Conservation (phyloP, 2,888 invertebrate genomes). For the Gandaritis pyraliata region DNA sequence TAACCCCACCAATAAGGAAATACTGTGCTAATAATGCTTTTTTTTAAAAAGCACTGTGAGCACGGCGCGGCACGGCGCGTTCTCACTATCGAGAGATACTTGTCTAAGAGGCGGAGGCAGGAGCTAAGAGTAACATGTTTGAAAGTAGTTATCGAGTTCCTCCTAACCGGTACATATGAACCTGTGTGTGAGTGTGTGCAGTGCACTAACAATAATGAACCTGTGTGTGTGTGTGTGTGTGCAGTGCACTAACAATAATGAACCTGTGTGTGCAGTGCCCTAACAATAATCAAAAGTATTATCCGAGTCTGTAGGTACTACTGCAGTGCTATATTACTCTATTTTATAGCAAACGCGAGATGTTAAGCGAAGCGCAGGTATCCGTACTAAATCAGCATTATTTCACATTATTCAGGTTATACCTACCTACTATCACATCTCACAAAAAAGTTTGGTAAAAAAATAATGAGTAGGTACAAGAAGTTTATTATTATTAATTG, state of each 20-base stretch:
- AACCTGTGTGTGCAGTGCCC: constrained; percentile 2
- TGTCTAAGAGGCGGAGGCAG: too few species aligned
- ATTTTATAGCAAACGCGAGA: constrained; percentile 19
- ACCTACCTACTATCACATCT: constrained; percentile 68
- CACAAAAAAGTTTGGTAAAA: constrained; percentile 55
- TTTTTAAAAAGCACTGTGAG: too few species aligned
- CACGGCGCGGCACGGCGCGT: too few species aligned
- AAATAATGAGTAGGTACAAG: constrained; percentile 42
- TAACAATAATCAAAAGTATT: background rate
- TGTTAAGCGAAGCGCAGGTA: constrained; percentile 58
- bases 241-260: too few species aligned
- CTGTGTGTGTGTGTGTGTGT: too few species aligned
- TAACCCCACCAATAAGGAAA: background rate
- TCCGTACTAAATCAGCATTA: constrained; percentile 57
- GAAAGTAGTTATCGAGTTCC: too few species aligned
- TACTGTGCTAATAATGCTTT: too few species aligned
- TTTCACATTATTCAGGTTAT: constrained; percentile 51
- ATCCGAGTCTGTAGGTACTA: constrained; percentile 8
- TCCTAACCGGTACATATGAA: too few species aligned
- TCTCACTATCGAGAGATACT: too few species aligned
- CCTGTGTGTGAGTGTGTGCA: too few species aligned
- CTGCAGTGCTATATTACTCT: constrained; percentile 3
- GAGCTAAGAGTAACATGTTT: too few species aligned
- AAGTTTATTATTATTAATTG: constrained; percentile 15
- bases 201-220: too few species aligned